Percentiles rank a stretch among this genome's conserved stretches.
These are phyloP conservation scores for Strigamia transsilvanica DNA, from an alignment of 2,888 invertebrate genomes.

Conservation along the genomic window DNA sequence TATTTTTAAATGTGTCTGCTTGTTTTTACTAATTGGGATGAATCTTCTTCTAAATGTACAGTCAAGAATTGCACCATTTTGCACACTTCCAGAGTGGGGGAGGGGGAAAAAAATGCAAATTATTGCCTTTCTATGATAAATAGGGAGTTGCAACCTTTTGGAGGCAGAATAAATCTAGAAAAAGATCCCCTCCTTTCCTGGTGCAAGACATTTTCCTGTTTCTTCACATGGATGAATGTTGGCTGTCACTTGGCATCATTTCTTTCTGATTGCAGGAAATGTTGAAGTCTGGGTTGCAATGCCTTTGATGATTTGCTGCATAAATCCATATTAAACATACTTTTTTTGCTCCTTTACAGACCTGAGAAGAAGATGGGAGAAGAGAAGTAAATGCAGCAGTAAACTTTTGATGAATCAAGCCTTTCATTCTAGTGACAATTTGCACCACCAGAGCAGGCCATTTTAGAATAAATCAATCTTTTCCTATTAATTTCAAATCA, in stretches of 20 bases:
- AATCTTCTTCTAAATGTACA: neutral
- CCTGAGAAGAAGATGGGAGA: neutral
- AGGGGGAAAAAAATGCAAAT: neutral
- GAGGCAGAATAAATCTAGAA: slow-evolving; percentile 33
- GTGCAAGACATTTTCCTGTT: slow-evolving; percentile 24
- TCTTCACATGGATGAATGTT: slow-evolving; percentile 44
- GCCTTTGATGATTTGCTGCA: slow-evolving; percentile 46
- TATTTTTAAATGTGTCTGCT: neutral
- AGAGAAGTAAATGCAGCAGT: slow-evolving; percentile 6
- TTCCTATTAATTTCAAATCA: neutral
- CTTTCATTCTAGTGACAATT: slow-evolving; percentile 1
- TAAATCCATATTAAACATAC: slow-evolving; percentile 30
- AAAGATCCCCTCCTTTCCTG: neutral
- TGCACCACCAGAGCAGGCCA: neutral
- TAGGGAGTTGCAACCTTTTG: neutral
- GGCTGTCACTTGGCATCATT: slow-evolving; percentile 45
- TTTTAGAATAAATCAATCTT: neutral
- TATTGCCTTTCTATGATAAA: neutral
- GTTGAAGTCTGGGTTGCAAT: neutral
- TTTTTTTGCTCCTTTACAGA: neutral
- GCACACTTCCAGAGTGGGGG: too few relatives aligned
- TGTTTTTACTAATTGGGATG: neutral
- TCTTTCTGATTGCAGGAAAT: slow-evolving; percentile 32
- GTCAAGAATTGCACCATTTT: too few relatives aligned
- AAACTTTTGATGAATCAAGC: slow-evolving; percentile 23